Evolutionary conservation across 2,113 vertebrate genomes (phyloP), one percentile per base, ranked within the genome.

Genomic region (Beaufortia kweichowensis): DNA sequence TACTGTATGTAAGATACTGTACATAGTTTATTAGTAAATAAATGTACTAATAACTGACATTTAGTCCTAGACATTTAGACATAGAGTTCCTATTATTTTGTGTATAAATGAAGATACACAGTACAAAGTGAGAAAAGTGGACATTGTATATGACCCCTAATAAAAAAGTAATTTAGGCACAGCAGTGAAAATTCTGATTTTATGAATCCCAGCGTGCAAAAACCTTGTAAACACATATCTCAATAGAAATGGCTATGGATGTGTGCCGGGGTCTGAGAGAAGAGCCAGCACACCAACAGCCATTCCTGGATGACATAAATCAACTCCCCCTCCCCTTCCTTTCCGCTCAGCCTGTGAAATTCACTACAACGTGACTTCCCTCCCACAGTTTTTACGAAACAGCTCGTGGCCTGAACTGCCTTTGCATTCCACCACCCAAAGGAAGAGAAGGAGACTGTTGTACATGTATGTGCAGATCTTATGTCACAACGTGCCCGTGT

Each of bases 361-460:
- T 79, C 48, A 61, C 65, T 76, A 72, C 77, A 79, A 79, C 77
- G 61, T 79, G 81, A 76, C 50, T 82, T 82, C 76, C 74, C 50
- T 73, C 76, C 80, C 72, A 57, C 76, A 69, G 57, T 70, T 75
- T 75, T 59, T 57, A 43, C 14, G 50, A 75, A 74, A 73, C 33
- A 64, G 46, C 46, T 81, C 64, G 69, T 78, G 80, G 65, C 80
- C 69, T 78, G 62, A 75, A 17, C 29, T 79, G 80, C 64, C 76
- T 79, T 79, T 69, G 48, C 76, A 78, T 78, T 82, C 76, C 74
- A 67, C 31, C 33, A 68, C 61, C 64, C 70, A 29, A 35, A 62
- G 55, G 15, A 26, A 71, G 48, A 76, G 26, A 79, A 31, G 28
- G 79, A 56, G 59, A 12, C 50, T 33, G 67, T 19, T 70, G n/a